phyloP scores from a whole-genome alignment of 2,797 vertebrate genomes.

The Labroides dimidiatus region DNA sequence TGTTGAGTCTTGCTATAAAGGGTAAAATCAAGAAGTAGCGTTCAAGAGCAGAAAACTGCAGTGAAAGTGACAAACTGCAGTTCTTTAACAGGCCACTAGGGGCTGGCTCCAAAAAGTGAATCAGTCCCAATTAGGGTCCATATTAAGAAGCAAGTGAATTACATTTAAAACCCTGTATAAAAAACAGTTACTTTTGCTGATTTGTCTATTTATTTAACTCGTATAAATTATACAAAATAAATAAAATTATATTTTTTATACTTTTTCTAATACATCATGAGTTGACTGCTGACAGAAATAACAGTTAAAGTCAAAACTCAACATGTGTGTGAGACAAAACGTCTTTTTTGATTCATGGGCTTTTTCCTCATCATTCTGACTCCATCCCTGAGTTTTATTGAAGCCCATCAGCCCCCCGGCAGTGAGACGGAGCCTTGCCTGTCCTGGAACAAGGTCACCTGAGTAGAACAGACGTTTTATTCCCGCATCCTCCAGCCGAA shows the following conservation, averaged over 20 bases:
- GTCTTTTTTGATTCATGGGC: background rate
- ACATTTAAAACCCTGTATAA: background rate
- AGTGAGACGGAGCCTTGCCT: slow-evolving; percentile 20
- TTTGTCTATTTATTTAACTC: no score
- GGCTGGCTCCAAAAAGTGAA: background rate
- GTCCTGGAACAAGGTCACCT: slow-evolving; percentile 38
- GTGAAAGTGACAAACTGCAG: no score
- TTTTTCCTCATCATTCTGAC: background rate
- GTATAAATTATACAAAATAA: no score
- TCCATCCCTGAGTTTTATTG: slow-evolving; percentile 21
- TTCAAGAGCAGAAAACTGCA: no score
- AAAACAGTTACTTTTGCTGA: background rate
- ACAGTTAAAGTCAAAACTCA: no score
- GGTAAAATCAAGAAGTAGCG: no score
- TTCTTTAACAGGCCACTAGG: background rate
- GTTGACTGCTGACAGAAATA: no score
- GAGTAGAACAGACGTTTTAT: slow-evolving; percentile 33
- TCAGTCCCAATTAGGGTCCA: background rate
- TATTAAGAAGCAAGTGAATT: background rate
- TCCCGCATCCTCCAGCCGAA: slow-evolving; percentile 13
- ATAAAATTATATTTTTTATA: no score
- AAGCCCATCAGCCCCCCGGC: slow-evolving; percentile 4
- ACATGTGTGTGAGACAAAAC: background rate
- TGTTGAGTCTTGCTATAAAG: no score
- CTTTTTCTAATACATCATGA: no score